Percentiles rank a stretch among this genome's conserved stretches.
Evolutionary conservation across 2,888 invertebrate species (phyloP).

Genomic region (Calephelis perditalis): DNA sequence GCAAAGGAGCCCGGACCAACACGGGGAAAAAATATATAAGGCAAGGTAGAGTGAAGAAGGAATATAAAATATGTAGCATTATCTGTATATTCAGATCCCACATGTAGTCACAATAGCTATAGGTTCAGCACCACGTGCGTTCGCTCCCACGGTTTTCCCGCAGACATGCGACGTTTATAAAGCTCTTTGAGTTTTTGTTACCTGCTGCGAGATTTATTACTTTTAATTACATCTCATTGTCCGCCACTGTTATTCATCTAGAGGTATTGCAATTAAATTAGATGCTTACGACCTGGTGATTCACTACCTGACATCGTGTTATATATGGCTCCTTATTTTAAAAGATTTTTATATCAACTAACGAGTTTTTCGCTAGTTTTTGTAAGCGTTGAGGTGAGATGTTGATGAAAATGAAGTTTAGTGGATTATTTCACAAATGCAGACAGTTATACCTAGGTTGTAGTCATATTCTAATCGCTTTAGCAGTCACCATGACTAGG

Average conservation of each 20-base stretch:
- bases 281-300: slow-evolving; percentile 58
- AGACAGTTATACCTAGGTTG: too few relatives aligned
- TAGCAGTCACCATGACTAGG: too few relatives aligned
- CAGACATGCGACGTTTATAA: slow-evolving; percentile 74
- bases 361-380: too few relatives aligned
- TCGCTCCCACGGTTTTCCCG: slow-evolving; percentile 58
- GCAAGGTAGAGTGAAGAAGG: too few relatives aligned
- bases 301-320: slow-evolving; percentile 46
- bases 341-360: neutral
- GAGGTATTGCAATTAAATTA: slow-evolving; percentile 50
- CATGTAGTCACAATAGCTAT: slow-evolving; percentile 18
- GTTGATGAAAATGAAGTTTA: too few relatives aligned
- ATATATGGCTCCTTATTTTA: slow-evolving; percentile 1
- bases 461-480: too few relatives aligned
- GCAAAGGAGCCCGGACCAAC: too few relatives aligned
- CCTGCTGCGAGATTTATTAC: slow-evolving; percentile 76
- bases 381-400: too few relatives aligned
- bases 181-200: slow-evolving; percentile 74
- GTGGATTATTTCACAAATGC: too few relatives aligned
- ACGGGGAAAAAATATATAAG: too few relatives aligned
- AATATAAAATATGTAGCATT: neutral
- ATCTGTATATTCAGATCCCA: slow-evolving; percentile 5
- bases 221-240: slow-evolving; percentile 78
- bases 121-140: slow-evolving; percentile 34
- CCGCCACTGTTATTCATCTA: slow-evolving; percentile 60